Evolutionary conservation across 2,113 vertebrate genomes (phyloP).

Genomic region (Solea senegalensis): DNA sequence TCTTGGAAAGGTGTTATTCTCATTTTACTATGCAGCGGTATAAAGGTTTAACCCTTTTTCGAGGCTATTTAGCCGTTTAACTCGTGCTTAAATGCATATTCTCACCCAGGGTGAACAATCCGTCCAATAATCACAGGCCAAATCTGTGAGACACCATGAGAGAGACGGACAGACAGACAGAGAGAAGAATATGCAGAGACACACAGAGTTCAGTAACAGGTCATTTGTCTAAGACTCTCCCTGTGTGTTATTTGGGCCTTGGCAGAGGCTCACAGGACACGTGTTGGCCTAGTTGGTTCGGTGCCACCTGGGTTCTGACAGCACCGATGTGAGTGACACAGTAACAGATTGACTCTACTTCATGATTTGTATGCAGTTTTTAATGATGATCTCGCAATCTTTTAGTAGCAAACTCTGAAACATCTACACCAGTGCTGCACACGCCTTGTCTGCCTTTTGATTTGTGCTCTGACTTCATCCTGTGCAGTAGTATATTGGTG

Average conservation of each 20-base stretch:
- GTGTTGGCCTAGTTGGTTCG: constrained; percentile 29
- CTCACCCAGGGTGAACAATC: constrained; percentile 25
- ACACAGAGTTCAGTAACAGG: constrained; percentile 37
- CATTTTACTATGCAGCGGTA: constrained; percentile 2
- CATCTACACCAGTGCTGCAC: no score
- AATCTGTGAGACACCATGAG: constrained; percentile 12
- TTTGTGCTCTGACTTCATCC: no score
- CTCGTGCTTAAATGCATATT: constrained; percentile 30
- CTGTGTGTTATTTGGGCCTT: constrained; percentile 35
- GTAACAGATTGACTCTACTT: background rate
- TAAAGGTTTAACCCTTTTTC: constrained; percentile 4
- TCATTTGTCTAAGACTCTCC: constrained; percentile 46
- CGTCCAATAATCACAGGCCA: constrained; percentile 20
- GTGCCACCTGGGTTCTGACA: constrained; percentile 11
- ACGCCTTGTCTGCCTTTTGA: no score
- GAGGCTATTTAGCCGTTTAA: constrained; percentile 26
- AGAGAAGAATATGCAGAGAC: background rate
- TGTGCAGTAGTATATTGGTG: no score
- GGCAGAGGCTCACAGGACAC: constrained; percentile 21
- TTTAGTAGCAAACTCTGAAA: no score
- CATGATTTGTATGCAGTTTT: no score
- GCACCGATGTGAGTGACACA: constrained; percentile 11
- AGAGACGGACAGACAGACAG: background rate
- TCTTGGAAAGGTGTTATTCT: constrained; percentile 1
- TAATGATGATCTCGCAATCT: no score